Base-by-base conservation (phyloP, 2,113 vertebrate species). In the Microcebus jonahi region DNA sequence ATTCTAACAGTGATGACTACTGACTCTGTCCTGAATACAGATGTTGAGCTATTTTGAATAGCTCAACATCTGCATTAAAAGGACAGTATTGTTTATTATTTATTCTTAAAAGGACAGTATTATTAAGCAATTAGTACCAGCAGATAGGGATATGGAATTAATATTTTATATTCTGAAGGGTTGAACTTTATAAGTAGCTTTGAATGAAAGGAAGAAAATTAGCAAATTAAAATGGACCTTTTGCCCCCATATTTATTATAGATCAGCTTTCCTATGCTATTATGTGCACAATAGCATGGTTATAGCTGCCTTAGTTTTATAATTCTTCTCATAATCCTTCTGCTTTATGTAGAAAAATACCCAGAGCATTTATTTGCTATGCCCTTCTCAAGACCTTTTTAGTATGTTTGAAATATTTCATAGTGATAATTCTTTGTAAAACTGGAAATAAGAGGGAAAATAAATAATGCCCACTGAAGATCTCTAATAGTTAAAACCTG, bases 1-100 rank as follows among this genome's bases (percentile, higher is more conserved):
- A 92, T 95, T 93, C 50, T 67, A 79, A 61, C 4, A 83, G 21
- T 27, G 27, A 81, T 8, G 39, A 63, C 18, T 87, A 50, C 53
- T 88, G 68, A 83, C 34, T 57, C 55, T 57, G 20, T 75, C n/a
- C 50, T 88, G 42, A 93, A 82, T 50, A 39, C 29, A 81, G 42
- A 76, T 53, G 77, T 0, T 90, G 61, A 94, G 21, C n/a, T 70
- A 90, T 84, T 50, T 81, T 59, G 17, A 97, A 95, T 7, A 84
- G 27, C 6, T 96, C 96, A 96, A 91, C 88, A 96, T 91, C 96
- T 71, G 79, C 83, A 92, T 25, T 12, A 53, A 88, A 71, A 94
- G 63, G 85, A 61, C 45, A 96, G 23, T 81, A 89, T 57, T 90
- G 95, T 91, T 97, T 71, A 82, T 57, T 90, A 96, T 91, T 97